These are phyloP conservation scores for Pararge aegeria DNA, from an alignment of 1,140 invertebrate species.

Conservation along the genomic window DNA sequence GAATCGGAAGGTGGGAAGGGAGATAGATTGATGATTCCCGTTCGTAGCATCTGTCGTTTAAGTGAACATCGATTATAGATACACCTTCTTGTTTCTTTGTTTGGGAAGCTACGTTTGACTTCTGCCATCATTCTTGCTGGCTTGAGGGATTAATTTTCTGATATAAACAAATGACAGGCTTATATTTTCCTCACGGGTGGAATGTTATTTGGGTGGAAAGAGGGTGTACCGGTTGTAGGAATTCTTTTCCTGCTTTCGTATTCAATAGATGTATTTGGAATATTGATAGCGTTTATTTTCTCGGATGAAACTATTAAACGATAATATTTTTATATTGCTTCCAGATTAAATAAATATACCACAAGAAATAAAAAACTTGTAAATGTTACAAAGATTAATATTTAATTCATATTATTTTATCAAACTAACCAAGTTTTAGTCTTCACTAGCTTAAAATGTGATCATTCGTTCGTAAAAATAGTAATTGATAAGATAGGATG, in stretches of 20 bases:
- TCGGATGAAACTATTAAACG: background rate
- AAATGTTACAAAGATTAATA: background rate
- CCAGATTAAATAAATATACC: too few relatives aligned
- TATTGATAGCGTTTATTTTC: conserved; percentile 11
- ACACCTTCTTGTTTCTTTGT: conserved; percentile 70
- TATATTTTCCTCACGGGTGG: conserved; percentile 42
- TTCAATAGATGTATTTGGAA: conserved; percentile 8
- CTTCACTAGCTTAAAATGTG: background rate
- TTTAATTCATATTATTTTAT: background rate
- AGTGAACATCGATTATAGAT: conserved; percentile 73
- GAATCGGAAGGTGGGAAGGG: conserved; percentile 48
- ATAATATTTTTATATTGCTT: background rate
- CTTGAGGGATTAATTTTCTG: conserved; percentile 49
- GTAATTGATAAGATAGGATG: background rate
- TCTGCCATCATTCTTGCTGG: conserved; percentile 37
- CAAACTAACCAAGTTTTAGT: background rate
- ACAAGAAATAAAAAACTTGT: too few relatives aligned
- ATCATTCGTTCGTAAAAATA: background rate
- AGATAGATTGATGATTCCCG: conserved; percentile 73
- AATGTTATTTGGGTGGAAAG: conserved; percentile 31
- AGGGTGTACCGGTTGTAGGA: conserved; percentile 32
- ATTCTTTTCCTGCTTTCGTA: conserved; percentile 25
- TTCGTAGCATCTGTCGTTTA: conserved; percentile 77
- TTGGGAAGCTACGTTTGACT: conserved; percentile 62
- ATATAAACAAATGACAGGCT: conserved; percentile 59